Evolutionary conservation across 2,797 vertebrate species (phyloP).

Genomic region (Thripadectes ignobilis): DNA sequence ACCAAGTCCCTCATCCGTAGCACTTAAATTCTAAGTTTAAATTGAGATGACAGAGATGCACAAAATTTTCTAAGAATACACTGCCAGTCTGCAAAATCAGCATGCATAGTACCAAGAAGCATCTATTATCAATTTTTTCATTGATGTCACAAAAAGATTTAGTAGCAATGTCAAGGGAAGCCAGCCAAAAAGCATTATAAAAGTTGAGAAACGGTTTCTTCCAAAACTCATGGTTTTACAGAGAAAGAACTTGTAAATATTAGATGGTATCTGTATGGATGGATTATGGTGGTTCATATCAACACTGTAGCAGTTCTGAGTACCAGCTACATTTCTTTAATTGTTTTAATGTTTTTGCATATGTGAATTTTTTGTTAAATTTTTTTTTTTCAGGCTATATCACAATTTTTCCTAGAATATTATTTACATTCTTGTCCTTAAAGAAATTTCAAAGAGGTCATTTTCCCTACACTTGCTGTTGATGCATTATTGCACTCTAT

Average conservation of each 20-base stretch:
- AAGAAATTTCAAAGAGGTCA: not conserved
- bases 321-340: not conserved
- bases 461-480: not conserved
- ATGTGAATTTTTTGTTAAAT: not conserved
- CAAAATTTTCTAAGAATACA: not conserved
- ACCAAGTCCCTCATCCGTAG: not conserved
- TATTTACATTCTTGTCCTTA: not conserved
- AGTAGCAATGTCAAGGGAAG: not conserved
- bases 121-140: not conserved
- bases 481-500: not conserved
- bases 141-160: not conserved
- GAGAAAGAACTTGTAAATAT: not conserved
- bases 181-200: not conserved
- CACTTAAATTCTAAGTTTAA: not conserved
- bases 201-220: not conserved
- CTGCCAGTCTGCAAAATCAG: not conserved
- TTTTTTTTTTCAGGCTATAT: not conserved
- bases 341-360: not conserved
- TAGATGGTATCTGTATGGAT: not conserved
- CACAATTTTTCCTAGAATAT: not conserved
- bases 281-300: not conserved
- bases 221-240: rapidly evolving
- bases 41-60: not conserved
- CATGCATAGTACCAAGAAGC: not conserved
- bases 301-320: not conserved